Conservation (phyloP, 2,888 invertebrate genomes). For the Drosophila phalerata region DNA sequence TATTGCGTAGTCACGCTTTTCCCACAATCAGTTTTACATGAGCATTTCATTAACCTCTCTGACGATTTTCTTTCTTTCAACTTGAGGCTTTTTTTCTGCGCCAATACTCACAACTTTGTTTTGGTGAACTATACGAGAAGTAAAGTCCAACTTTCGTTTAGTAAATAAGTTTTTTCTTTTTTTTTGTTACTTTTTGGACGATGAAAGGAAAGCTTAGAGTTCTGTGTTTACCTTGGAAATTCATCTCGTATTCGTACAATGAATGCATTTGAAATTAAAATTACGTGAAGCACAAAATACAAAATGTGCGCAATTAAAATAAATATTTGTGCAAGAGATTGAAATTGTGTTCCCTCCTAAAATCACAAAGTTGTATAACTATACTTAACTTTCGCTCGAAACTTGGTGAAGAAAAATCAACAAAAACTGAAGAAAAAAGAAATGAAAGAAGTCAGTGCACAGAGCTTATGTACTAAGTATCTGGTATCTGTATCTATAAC, state of each 20-base stretch:
- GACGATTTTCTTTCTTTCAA: constrained; percentile 22
- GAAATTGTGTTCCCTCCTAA: constrained; percentile 17
- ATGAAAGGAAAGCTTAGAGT: constrained; percentile 9
- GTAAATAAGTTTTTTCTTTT: constrained; percentile 1
- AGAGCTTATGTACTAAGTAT: constrained; percentile 35
- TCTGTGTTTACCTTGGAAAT: constrained; percentile 28
- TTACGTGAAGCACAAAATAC: constrained; percentile 22
- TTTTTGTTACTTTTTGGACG: background rate
- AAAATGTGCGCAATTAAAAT: constrained; percentile 40
- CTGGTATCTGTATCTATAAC: constrained; percentile 24
- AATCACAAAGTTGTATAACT: constrained; percentile 16
- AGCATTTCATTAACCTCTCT: constrained; percentile 19
- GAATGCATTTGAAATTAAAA: constrained; percentile 30
- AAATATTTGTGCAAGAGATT: constrained; percentile 53
- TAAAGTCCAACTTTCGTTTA: constrained; percentile 13
- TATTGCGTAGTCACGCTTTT: constrained; percentile 57
- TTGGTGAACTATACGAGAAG: constrained; percentile 2
- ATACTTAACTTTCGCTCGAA: constrained; percentile 40
- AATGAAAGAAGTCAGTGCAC: constrained; percentile 17
- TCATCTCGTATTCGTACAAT: constrained; percentile 10
- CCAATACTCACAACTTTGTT: constrained; percentile 13
- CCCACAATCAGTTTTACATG: constrained; percentile 36
- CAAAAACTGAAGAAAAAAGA: constrained; percentile 14
- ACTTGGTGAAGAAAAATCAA: constrained; percentile 35
- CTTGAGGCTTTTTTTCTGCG: constrained; percentile 19